Evolutionary conservation across 2,888 invertebrate genomes (phyloP).

Genomic region (Lycia hirtaria): DNA sequence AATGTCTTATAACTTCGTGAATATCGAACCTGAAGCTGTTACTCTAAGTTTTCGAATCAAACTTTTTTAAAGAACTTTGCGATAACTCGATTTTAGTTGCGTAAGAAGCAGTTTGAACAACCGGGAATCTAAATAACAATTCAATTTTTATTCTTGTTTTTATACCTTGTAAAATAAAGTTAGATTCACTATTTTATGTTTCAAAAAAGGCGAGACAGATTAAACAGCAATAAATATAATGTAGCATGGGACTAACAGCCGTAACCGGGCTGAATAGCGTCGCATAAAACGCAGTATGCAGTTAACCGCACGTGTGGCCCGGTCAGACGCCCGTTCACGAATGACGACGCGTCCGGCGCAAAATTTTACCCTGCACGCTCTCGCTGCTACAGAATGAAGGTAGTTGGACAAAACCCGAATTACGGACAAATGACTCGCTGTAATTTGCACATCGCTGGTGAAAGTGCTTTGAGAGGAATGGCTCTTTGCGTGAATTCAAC

Average conservation of each 20-base stretch:
- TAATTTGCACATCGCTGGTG: conserved; percentile 67
- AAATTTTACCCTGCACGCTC: conserved; percentile 70
- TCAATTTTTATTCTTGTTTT: conserved; percentile 2
- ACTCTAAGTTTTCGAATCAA: conserved; percentile 43
- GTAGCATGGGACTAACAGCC: conserved; percentile 16
- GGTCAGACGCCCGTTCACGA: conserved; percentile 56
- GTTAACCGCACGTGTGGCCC: conserved; percentile 71
- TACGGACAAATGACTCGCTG: conserved; percentile 67
- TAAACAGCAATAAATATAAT: conserved; percentile 19
- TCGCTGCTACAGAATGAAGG: conserved; percentile 57
- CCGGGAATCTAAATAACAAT: conserved; percentile 2
- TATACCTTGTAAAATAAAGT: not conserved
- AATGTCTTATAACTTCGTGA: conserved; percentile 43
- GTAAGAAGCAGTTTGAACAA: conserved; percentile 6
- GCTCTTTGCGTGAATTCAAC: conserved; percentile 50
- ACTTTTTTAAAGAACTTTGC: conserved; percentile 30
- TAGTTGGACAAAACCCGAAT: conserved; percentile 69
- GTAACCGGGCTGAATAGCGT: conserved; percentile 52
- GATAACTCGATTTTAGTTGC: conserved; percentile 23
- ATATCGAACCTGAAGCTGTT: conserved; percentile 38
- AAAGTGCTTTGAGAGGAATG: conserved; percentile 59
- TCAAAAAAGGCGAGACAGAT: conserved; percentile 1
- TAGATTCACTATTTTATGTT: not conserved
- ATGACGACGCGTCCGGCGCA: conserved; percentile 69
- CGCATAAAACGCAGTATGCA: conserved; percentile 72